These are phyloP conservation scores for Andrena hattorfiana DNA, from an alignment of 2,888 invertebrate genomes.

Conservation along the genomic window DNA sequence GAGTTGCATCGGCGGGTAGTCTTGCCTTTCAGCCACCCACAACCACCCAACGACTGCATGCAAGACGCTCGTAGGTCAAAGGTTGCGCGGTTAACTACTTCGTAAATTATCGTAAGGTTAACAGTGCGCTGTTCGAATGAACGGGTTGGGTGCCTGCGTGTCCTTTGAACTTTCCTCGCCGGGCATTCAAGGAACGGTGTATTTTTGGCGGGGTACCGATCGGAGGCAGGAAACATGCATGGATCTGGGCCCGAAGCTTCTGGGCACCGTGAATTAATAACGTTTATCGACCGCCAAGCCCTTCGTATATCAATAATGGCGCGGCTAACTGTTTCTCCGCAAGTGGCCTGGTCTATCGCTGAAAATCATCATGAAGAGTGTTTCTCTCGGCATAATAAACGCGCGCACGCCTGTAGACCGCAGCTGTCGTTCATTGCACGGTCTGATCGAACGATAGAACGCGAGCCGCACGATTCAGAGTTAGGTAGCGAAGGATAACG, in stretches of 20 bases:
- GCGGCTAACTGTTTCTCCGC: background rate
- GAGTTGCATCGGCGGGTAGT: constrained; percentile 68
- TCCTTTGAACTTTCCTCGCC: constrained; percentile 44
- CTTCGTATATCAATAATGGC: background rate
- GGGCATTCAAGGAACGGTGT: constrained; percentile 2
- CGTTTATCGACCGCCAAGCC: background rate
- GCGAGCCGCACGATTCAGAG: constrained; percentile 61
- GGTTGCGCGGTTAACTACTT: constrained; percentile 73
- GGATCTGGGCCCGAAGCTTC: background rate
- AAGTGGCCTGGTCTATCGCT: constrained; percentile 19
- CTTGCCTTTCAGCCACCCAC: constrained; percentile 67
- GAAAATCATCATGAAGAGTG: constrained; percentile 26
- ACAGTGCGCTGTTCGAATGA: constrained; percentile 60
- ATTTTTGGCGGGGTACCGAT: background rate
- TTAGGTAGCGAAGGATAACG: constrained; percentile 62
- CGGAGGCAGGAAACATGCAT: background rate
- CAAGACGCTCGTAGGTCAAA: constrained; percentile 77
- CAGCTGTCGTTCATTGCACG: constrained; percentile 68
- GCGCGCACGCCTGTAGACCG: constrained; percentile 9
- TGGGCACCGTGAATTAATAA: background rate
- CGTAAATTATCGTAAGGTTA: constrained; percentile 75
- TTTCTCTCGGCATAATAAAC: constrained; percentile 23
- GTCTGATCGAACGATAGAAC: constrained; percentile 74
- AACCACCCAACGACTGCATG: constrained; percentile 67
- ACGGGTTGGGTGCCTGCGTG: constrained; percentile 51